phyloP scores from a whole-genome alignment of 2,888 invertebrate species.

The Thymelicus lineola region DNA sequence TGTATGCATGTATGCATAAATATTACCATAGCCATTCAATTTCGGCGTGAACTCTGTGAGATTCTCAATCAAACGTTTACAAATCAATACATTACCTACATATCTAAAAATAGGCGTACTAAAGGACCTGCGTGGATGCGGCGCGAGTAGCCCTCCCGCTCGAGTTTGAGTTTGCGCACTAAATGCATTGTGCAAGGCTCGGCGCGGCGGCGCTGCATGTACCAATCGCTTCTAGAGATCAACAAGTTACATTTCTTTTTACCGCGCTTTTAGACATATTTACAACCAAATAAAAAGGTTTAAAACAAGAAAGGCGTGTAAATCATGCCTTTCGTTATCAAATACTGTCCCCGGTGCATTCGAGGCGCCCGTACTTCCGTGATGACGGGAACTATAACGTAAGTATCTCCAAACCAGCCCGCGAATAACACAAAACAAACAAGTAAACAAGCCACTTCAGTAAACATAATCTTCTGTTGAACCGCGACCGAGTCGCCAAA shows the following conservation, averaged over 20 bases:
- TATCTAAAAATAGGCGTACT: constrained; percentile 13
- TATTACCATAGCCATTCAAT: background rate
- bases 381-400: constrained; percentile 12
- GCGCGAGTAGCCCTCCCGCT: background rate
- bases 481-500: too few species aligned
- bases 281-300: background rate
- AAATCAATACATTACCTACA: constrained; percentile 13
- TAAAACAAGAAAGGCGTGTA: background rate
- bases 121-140: constrained; percentile 7
- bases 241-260: constrained; percentile 18
- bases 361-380: constrained; percentile 2
- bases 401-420: background rate
- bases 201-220: constrained; percentile 6
- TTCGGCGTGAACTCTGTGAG: background rate
- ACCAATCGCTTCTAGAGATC: constrained; percentile 5
- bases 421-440: background rate
- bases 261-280: constrained; percentile 13
- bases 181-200: constrained; percentile 20
- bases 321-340: constrained; percentile 21
- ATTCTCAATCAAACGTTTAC: background rate
- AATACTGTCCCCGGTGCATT: constrained; percentile 17
- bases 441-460: too few species aligned
- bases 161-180: constrained; percentile 31
- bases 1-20: too few species aligned
- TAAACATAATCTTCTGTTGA: too few species aligned